phyloP scores from a whole-genome alignment of 2,113 vertebrate genomes.

The Aleadryas rufinucha region DNA sequence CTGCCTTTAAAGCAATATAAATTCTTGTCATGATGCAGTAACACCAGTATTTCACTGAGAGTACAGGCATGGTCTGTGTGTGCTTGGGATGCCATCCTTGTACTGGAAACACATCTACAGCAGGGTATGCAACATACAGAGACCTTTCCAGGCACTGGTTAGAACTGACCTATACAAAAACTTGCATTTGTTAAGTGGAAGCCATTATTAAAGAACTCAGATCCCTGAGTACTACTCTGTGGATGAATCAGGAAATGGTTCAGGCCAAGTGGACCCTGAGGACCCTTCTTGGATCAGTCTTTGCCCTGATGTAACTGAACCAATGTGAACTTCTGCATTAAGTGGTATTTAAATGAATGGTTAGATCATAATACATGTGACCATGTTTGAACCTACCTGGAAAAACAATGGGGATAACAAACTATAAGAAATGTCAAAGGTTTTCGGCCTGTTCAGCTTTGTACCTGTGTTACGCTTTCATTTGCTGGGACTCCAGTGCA shows the following conservation, averaged over 20 bases:
- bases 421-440: not conserved
- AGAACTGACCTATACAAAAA: not conserved
- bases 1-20: not conserved
- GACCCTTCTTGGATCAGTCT: not conserved
- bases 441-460: not conserved
- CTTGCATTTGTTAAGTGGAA: not conserved
- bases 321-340: not conserved
- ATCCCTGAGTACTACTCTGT: not conserved
- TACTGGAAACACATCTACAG: not conserved
- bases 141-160: not conserved
- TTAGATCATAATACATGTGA: not conserved
- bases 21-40: not conserved
- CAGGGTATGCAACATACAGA: not conserved
- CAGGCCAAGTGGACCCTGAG: not conserved
- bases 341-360: not conserved
- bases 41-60: not conserved
- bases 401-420: not conserved
- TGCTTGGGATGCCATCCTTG: not conserved
- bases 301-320: not conserved
- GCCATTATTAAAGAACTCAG: not conserved
- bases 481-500: not conserved
- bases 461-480: not conserved
- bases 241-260: not conserved
- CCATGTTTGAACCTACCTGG: not conserved
- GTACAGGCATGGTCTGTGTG: rapidly evolving